Evolutionary conservation across 2,797 vertebrate species (phyloP), one percentile per base, ranked within the genome.

Genomic region (Capromys pilorides): DNA sequence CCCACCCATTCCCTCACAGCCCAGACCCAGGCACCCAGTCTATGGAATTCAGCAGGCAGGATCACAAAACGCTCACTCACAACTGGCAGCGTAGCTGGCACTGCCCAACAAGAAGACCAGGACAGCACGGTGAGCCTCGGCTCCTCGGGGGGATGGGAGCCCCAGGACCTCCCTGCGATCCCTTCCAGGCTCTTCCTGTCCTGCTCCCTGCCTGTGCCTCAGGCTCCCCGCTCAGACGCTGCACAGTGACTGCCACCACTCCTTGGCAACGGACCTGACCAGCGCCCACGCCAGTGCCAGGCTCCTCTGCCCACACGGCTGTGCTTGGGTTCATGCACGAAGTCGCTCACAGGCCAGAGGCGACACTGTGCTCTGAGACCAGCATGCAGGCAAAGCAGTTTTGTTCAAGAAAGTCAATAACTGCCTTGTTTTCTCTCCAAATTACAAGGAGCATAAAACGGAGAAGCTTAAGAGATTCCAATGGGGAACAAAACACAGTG

Each of bases 391-490:
- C 84, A 62, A 81, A 79, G n/a, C 14, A 8, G 57, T 90, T 94
- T 83, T 89, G 14, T 61, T 69, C 81, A 62, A 88, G 79, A 73
- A 81, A 75, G 73, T 86, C 39, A 49, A 28, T 45, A 66, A 67
- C 87, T 92, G 67, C 85, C 86, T 93, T 67, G 61, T n/a, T 83
- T 93, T 87, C 73, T 88, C 87, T 94, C 78, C 79, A 80, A 39
- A 93, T 91, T 51, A 59, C 2, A 78, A 57, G 54, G 41, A 80
- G 45, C 36, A 67, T 31, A 90, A 51, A 66, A 85, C 86, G 82
- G 59, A 81, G 80, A 64, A 26, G 61, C 62, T 91, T 85, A 28
- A 61, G 78, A 57, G 45, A 79, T 8, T 85, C 59, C 57, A 82
- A 14, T 28, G n/a, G 19, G 18, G 33, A 54, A 19, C 13, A 24